These are phyloP conservation scores for Myopa testacea DNA, from an alignment of 2,888 invertebrate genomes.

Conservation along the genomic window DNA sequence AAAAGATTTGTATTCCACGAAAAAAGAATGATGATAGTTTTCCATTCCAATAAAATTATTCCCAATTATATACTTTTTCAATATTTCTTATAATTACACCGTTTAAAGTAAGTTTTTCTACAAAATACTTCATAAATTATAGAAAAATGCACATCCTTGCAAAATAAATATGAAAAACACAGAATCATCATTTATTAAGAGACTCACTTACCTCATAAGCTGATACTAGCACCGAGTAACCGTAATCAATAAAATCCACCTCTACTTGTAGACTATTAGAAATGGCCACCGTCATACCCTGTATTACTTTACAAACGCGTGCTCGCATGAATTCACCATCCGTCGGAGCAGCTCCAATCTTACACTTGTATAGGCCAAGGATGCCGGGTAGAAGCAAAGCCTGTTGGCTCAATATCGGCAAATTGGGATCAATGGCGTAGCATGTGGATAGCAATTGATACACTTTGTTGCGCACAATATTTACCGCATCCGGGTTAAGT, in stretches of 20 bases:
- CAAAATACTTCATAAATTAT: neutral
- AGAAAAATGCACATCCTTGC: neutral
- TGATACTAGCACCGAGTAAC: slow-evolving; percentile 74
- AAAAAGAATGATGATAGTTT: too few relatives aligned
- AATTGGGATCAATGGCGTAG: slow-evolving; percentile 58
- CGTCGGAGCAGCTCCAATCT: slow-evolving; percentile 55
- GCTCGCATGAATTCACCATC: slow-evolving; percentile 60
- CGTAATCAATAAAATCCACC: slow-evolving; percentile 78
- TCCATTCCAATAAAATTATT: too few relatives aligned
- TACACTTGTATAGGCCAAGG: slow-evolving; percentile 68
- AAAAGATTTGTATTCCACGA: too few relatives aligned
- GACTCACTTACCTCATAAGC: slow-evolving; percentile 68
- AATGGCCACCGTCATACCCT: slow-evolving; percentile 16
- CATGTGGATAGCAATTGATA: slow-evolving; percentile 59
- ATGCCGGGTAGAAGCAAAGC: slow-evolving; percentile 56
- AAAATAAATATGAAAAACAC: neutral
- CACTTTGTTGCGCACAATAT: slow-evolving; percentile 59
- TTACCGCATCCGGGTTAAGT: slow-evolving; percentile 61
- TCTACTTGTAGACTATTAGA: slow-evolving; percentile 71
- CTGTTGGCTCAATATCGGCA: slow-evolving; percentile 58
- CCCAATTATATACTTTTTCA: too few relatives aligned
- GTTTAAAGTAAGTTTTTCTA: too few relatives aligned
- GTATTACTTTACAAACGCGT: slow-evolving; percentile 66
- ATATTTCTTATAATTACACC: too few relatives aligned
- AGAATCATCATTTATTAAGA: neutral